Evolutionary conservation across 2,797 vertebrate genomes (phyloP), one percentile per base, ranked within the genome.

Genomic region (Poliocrania exsul): DNA sequence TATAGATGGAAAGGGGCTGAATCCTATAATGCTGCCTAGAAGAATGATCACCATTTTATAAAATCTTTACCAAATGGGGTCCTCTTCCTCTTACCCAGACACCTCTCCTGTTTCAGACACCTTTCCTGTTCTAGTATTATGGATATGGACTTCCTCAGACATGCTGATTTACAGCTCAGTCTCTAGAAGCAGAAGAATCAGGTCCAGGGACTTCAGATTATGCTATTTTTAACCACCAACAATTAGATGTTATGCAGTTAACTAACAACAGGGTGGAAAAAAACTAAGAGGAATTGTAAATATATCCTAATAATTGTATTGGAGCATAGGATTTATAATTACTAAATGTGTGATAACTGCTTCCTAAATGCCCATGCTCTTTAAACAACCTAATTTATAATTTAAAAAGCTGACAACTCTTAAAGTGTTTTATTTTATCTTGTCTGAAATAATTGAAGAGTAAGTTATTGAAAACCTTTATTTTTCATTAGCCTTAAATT

Each of bases 401-500:
- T 98, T 98, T 98, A 98, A 97, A 97, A 98, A 97, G 98, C 98
- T 97, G 98, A 98, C 98, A 98, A 97, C 94, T 97, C 97, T 97
- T 96, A 64, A 92, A 95, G 97, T 84, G 97, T 98, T 98, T 98
- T 98, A 98, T 98, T 98, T 98, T 98, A 98, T 98, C 94, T 97
- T 98, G 98, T 98, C 98, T 97, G 95, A 94, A 98, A 97, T 98
- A 98, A 98, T 98, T 98, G 98, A 98, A 98, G 98, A 97, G 97
- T 97, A 98, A 98, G 97, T 98, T 98, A 98, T 98, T 98, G 98
- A 98, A 98, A 98, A 96, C 94, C 98, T 98, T 98, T 98, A 99
- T 99, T 99, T 99, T 99, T 99, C 98, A 99, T 98, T 98, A 98
- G 97, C 96, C 97, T 97, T 99, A 98, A 99, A 99, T 99, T 98